Base-by-base conservation (phyloP, 2,113 vertebrate genomes). In the Gila orcuttii region DNA sequence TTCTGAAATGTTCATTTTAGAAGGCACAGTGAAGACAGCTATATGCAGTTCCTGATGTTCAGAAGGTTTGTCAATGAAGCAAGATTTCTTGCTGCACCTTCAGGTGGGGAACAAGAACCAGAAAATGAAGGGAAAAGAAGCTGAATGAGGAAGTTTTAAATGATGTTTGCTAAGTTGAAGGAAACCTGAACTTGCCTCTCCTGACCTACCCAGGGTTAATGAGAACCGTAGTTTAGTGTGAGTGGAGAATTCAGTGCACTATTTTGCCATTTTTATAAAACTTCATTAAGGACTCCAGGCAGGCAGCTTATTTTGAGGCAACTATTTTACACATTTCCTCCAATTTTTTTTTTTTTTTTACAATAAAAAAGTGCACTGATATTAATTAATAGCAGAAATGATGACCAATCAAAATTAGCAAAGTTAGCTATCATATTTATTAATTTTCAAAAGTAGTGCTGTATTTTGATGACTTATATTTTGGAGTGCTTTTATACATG, bases 1-100 rank as follows among this genome's bases (percentile, higher is more conserved):
- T 92, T 95, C 94, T 94, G 92, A 93, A 91, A 94, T 96, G 95
- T 95, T 94, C 94, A 95, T 96, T 96, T 94, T 94, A 92, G 93
- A 93, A 93, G 91, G 85, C 80, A 78, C 64, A n/a, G 66, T 88
- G 64, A 79, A 57, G 87, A 93, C 94, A 94, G 93, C 92, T 93
- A 96, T 95, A 91, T 92, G 87, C 91, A 93, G 88, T 94, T 90
- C 93, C 90, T 90, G 90, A 90, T 90, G 92, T 57, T 93, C 19
- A 76, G 80, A 92, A 93, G 94, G 94, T 95, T 92, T 91, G 91
- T 94, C 92, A 91, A 86, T 0, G 91, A 95, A 94, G 91, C 92
- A 91, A 89, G 91, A 92, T 85, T 82, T 85, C 33, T 59, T 17
- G 66, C 50, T 73, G 50, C 81, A 21, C 66, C 11, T 71, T 83